These are phyloP conservation scores for Zapus hudsonius DNA, from an alignment of 2,113 vertebrate genomes.

Conservation along the genomic window DNA sequence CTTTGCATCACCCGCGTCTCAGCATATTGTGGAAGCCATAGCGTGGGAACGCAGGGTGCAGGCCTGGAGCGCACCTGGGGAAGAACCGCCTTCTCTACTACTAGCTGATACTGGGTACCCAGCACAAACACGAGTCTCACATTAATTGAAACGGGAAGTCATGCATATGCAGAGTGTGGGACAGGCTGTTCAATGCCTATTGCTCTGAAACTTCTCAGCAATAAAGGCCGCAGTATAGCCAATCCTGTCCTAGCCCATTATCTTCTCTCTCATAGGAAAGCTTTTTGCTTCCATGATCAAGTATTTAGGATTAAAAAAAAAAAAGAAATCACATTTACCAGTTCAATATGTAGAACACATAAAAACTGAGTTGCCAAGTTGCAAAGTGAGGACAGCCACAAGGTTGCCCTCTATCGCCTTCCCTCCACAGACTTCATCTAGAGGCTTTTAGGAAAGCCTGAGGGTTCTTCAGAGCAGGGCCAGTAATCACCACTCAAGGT, in stretches of 20 bases:
- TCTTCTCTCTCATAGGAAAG: neutral
- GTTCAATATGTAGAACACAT: neutral
- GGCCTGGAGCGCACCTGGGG: neutral
- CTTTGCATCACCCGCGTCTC: neutral
- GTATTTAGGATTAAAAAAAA: neutral
- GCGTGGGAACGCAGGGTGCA: too few species aligned
- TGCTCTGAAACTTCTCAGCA: neutral
- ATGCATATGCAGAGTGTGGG: neutral
- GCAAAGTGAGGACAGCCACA: neutral
- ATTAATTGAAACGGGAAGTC: neutral
- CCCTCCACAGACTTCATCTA: neutral
- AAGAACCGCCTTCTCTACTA: neutral
- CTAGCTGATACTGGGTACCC: neutral
- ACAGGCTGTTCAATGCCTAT: neutral
- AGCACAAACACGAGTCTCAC: neutral
- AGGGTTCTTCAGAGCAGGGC: neutral
- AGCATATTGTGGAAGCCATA: neutral
- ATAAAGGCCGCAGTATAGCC: neutral
- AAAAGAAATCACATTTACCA: neutral
- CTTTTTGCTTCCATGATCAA: neutral
- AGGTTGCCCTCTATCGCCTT: neutral
- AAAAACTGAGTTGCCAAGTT: neutral
- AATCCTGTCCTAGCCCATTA: neutral
- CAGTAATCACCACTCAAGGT: neutral
- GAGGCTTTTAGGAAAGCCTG: neutral